Conservation (phyloP, 2,888 invertebrate genomes). For the Drosophila mercatorum region DNA sequence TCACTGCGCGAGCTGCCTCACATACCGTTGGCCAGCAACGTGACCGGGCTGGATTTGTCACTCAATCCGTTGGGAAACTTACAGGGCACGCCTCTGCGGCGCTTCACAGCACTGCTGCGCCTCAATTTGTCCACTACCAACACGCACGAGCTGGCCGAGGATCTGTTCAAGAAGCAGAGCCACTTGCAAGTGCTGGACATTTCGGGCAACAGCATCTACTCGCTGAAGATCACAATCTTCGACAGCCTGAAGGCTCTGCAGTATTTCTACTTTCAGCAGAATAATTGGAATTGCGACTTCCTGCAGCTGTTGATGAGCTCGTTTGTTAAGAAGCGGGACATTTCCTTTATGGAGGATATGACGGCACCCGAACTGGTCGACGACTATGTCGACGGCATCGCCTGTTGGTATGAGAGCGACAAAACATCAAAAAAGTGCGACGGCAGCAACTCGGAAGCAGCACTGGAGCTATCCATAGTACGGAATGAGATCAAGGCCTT, state of each 20-base stretch:
- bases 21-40: conserved; percentile 79
- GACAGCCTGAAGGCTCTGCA: conserved; percentile 81
- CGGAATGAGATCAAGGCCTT: conserved; percentile 82
- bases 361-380: conserved; percentile 83
- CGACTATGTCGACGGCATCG: conserved; percentile 83
- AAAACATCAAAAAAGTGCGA: conserved; percentile 76
- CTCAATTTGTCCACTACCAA: conserved; percentile 80
- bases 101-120: conserved; percentile 74
- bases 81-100: conserved; percentile 79
- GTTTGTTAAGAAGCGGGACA: conserved; percentile 81
- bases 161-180: conserved; percentile 81
- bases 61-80: conserved; percentile 81
- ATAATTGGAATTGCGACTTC: conserved; percentile 84
- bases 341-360: conserved; percentile 81
- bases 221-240: conserved; percentile 81
- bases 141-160: conserved; percentile 80
- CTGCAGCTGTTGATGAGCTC: conserved; percentile 82
- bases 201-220: conserved; percentile 80
- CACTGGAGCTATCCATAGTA: conserved; percentile 81
- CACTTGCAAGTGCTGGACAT: conserved; percentile 80
- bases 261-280: conserved; percentile 83
- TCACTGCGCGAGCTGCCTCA: conserved; percentile 82
- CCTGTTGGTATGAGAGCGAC: conserved; percentile 83
- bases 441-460: conserved; percentile 71
- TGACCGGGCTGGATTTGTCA: conserved; percentile 79